Conservation (phyloP, 2,888 invertebrate species). For the Ochropleura leucogaster region DNA sequence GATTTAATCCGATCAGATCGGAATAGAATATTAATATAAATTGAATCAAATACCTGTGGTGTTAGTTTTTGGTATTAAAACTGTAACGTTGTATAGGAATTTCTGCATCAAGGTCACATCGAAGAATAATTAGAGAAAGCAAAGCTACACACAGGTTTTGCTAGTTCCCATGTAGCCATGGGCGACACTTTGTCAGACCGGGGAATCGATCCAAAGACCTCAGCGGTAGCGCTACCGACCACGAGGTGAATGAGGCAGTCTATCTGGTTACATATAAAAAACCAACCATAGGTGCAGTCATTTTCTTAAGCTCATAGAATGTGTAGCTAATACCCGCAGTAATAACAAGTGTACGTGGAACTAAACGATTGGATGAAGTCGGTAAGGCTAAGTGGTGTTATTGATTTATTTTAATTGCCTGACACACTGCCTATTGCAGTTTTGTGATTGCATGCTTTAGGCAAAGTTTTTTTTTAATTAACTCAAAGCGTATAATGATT, state of each 20-base stretch:
- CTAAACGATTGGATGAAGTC: conserved; percentile 30
- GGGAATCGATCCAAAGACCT: not conserved
- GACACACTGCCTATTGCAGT: not conserved
- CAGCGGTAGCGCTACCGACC: not conserved
- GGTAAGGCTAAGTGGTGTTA: conserved; percentile 6
- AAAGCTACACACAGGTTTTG: not conserved
- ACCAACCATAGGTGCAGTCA: not conserved
- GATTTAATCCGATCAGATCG: no score
- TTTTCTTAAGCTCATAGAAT: not conserved
- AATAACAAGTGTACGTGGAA: conserved; percentile 32
- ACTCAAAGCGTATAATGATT: not conserved
- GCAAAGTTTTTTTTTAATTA: not conserved
- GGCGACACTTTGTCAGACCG: no score
- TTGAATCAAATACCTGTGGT: no score
- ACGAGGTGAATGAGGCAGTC: not conserved
- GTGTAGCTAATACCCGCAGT: conserved; percentile 7
- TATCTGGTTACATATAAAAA: not conserved
- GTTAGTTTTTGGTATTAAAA: no score
- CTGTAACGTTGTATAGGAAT: no score
- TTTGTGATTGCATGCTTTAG: not conserved
- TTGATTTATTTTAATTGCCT: conserved; percentile 5
- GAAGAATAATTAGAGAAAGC: not conserved
- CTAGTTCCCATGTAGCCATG: not conserved
- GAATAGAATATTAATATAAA: no score
- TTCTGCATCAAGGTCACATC: not conserved